Evolutionary conservation across 2,113 vertebrate species (phyloP), one percentile per base, ranked within the genome.

Genomic region (Oryzias curvinotus): DNA sequence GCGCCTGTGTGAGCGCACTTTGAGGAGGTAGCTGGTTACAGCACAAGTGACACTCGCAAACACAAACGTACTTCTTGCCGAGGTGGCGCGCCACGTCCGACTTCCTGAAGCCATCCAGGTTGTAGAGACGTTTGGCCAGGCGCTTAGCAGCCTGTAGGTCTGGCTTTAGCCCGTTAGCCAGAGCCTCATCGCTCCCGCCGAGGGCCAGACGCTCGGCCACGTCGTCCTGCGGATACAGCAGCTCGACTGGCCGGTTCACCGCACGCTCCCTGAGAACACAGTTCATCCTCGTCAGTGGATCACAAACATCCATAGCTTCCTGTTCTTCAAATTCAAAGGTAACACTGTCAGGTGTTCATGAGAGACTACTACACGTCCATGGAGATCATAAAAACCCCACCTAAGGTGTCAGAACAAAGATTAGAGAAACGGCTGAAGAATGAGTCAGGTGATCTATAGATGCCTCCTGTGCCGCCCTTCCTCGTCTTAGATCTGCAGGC

Each of bases 21-120:
- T 85, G 96, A 96, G 1, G 14, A 17, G 42, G n/a, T 16, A 10
- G n/a, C n/a, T n/a, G n/a, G n/a, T n/a, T n/a, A n/a, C n/a, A n/a
- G n/a, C 25, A 15, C 10, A 54, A 23, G 15, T 41, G 7, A 57
- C 19, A 68, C 56, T 47, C 3, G 53, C 48, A 25, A 5, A 56
- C 14, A 55, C 16, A 61, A 21, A 72, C 94, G 75, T 85, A 98
- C 97, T 98, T 99, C 90, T 98, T 97, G 89, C 95, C 91, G 73
- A 99, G 84, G 85, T 98, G 96, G 36, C 92, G 90, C 42, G 95
- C 95, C 64, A 99, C 95, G 12, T 98, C 97, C 0, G 95, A 96
- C 83, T 96, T 98, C 88, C 90, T 93, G 90, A 98, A 98, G 68
- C 97, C 96, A 0, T 98, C 96, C 69, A 98, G 90, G 73, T 91